Evolutionary conservation across 2,888 invertebrate genomes (phyloP).

Genomic region (Agrotis clavis): DNA sequence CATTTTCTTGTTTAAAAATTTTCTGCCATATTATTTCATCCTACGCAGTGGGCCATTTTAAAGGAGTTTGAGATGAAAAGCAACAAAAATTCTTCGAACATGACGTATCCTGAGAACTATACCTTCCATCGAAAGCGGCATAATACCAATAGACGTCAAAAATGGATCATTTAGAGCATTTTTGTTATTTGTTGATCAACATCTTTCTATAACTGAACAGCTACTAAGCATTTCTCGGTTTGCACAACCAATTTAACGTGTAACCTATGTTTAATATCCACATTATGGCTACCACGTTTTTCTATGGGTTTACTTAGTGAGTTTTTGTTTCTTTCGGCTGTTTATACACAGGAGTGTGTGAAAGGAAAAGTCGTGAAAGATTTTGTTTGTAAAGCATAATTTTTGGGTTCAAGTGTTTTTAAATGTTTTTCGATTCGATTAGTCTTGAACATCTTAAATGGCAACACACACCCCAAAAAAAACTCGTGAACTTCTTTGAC

Average conservation of each 20-base stretch:
- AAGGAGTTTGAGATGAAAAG: not conserved
- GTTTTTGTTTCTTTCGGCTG: slow-evolving; percentile 76
- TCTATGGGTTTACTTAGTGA: slow-evolving; percentile 70
- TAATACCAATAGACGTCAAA: slow-evolving; percentile 51
- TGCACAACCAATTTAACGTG: slow-evolving; percentile 75
- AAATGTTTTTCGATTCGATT: slow-evolving; percentile 52
- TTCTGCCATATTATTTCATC: not conserved
- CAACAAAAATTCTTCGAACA: not conserved
- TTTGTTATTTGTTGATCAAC: slow-evolving; percentile 68
- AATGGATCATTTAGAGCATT: slow-evolving; percentile 68
- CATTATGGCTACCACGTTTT: slow-evolving; percentile 73
- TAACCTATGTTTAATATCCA: slow-evolving; percentile 75
- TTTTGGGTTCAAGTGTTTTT: slow-evolving; percentile 74
- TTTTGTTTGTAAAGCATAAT: slow-evolving; percentile 67
- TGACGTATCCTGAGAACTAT: slow-evolving; percentile 21
- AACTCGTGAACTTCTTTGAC: slow-evolving; percentile 43
- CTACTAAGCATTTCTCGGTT: slow-evolving; percentile 78
- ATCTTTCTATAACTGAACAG: slow-evolving; percentile 71
- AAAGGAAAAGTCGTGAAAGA: slow-evolving; percentile 75
- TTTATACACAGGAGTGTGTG: slow-evolving; percentile 77
- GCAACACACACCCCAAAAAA: slow-evolving; percentile 24
- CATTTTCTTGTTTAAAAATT: not conserved
- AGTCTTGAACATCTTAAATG: slow-evolving; percentile 32
- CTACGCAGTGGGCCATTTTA: not conserved
- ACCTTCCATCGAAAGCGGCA: slow-evolving; percentile 35